phyloP scores from a whole-genome alignment of 1,140 invertebrate genomes.

The Pararge aegeria region DNA sequence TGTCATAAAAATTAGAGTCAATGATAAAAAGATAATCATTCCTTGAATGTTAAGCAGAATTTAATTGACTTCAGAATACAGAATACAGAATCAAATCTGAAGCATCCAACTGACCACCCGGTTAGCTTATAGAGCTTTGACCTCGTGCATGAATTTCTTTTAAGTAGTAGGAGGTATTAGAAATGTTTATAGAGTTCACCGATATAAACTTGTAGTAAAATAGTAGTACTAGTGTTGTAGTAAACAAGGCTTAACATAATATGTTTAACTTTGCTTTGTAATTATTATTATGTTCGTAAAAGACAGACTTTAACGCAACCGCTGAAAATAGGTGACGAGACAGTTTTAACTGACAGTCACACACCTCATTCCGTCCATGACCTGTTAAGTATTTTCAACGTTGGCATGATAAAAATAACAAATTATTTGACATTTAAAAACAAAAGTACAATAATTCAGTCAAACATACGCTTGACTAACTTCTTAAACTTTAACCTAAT shows the following conservation, averaged over 20 bases:
- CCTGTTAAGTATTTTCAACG: conserved; percentile 1
- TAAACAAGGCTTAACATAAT: no score
- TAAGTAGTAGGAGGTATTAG: no score
- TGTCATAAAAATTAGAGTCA: conserved; percentile 5
- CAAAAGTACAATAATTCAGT: no score
- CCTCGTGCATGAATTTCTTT: no score
- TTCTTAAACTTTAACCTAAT: conserved; percentile 3
- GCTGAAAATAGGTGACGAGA: conserved; percentile 8
- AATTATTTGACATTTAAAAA: not conserved
- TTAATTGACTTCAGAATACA: not conserved
- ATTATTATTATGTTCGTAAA: not conserved
- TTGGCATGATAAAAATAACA: conserved; percentile 1
- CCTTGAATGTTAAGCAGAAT: conserved; percentile 1
- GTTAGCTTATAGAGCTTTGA: not conserved
- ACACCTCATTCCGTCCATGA: conserved; percentile 1
- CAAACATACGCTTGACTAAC: not conserved
- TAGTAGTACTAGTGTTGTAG: no score
- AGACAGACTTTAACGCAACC: not conserved
- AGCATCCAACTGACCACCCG: not conserved
- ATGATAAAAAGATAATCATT: conserved; percentile 7
- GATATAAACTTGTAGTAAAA: no score
- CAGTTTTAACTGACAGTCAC: conserved; percentile 5
- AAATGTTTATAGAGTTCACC: no score
- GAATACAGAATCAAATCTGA: not conserved
- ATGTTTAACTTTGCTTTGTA: no score